Base-by-base conservation (phyloP, 92 coral and sea anemone species). In the Porites evermanni region DNA sequence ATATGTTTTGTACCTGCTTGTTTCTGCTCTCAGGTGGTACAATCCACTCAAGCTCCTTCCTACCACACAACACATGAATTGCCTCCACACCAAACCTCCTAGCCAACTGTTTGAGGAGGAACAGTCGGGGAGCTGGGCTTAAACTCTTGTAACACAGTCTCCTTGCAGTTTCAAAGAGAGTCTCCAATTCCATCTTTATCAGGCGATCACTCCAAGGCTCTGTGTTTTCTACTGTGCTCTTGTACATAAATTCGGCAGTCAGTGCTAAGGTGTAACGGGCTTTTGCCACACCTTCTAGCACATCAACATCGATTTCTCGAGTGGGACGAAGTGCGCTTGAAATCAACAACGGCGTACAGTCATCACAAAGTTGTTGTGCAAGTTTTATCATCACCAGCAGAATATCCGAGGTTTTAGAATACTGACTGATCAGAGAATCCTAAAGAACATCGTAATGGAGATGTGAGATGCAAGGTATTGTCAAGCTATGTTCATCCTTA, bases 101-200 rank as follows among this genome's bases (percentile, higher is more conserved):
- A 38, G 86, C 93, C 74, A 94, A 80, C 74, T 92, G 98, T 64
- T 92, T 94, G 74, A 92, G 78, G 20, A 94, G 84, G 89, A 87
- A 94, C 23, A 89, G 56, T 8, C 89, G 89, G 29, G 96, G 94
- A 12, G 84, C 87, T n/a, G 89, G 75, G 80, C 82, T 82, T 26
- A 70, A 64, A 60, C 91, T 80, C 80, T 83, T 77, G 59, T 50
- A 69, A 21, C 92, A 91, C 89, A 89, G 78, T 81, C 74, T 79
- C 29, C 88, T 81, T 4, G 85, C 90, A 13, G 86, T 91, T 54
- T 72, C 86, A 72, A 93, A 72, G n/a, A 93, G 89, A 47, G 66
- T 86, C 18, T 44, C 56, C 53, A 93, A 53, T 51, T 91, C 93
- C 21, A 12, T 70, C 24, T 67, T 77, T 2, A 91, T 79, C 59